phyloP scores from a whole-genome alignment of 2,113 vertebrate genomes.

The Regulus satrapa region DNA sequence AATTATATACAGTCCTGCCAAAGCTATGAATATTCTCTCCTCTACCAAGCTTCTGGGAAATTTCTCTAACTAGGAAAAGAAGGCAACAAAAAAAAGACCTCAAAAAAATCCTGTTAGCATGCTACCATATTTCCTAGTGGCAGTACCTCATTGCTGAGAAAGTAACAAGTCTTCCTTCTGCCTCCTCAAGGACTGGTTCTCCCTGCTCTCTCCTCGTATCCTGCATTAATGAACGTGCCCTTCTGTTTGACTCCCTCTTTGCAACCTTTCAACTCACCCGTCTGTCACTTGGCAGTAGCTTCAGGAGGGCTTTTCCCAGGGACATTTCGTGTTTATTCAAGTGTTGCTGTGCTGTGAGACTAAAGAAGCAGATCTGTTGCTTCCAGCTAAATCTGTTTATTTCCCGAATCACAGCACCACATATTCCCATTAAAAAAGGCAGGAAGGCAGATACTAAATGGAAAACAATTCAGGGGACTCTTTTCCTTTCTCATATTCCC shows the following conservation, averaged over 20 bases:
- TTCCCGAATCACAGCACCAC: neutral
- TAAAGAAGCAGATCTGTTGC: neutral
- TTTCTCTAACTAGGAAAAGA: neutral
- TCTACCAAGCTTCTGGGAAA: neutral
- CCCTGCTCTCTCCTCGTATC: neutral
- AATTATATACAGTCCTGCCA: neutral
- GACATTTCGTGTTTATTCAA: slow-evolving; percentile 35
- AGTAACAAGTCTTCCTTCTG: neutral
- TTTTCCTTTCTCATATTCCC: neutral
- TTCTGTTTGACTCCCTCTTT: neutral
- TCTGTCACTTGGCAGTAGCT: slow-evolving; percentile 50
- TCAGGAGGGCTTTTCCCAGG: neutral
- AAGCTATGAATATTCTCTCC: neutral
- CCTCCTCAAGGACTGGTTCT: neutral
- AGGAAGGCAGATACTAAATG: neutral
- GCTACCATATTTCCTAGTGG: neutral
- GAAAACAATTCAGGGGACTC: neutral
- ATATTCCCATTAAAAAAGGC: neutral
- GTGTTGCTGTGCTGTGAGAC: slow-evolving; percentile 30
- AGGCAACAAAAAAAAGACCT: accelerated
- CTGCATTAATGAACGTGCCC: slow-evolving; percentile 7
- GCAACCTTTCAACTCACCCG: slow-evolving; percentile 26
- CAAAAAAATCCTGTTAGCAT: neutral
- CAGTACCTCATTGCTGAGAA: neutral
- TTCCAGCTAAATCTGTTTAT: slow-evolving; percentile 24